Conservation (phyloP, 37 sponge, comb jelly and placozoan genomes). For the Crambe crambe region DNA sequence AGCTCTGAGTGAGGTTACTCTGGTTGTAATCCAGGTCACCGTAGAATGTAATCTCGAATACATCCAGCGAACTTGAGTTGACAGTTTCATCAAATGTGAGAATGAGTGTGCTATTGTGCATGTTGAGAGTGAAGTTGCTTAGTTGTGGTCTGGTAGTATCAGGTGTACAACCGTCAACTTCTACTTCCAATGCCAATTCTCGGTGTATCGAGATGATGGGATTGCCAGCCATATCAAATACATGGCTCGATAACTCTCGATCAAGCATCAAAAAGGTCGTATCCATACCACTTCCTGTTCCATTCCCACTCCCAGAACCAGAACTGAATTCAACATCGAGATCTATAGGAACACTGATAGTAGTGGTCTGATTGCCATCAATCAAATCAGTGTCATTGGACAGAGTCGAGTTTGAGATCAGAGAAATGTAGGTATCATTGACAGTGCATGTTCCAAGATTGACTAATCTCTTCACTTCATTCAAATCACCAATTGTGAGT, state of each 20-base stretch:
- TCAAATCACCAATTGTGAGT: slow-evolving; percentile 66
- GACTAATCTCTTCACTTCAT: slow-evolving; percentile 81
- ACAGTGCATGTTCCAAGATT: slow-evolving; percentile 63
- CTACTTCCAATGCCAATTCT: slow-evolving; percentile 36
- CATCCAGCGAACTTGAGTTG: slow-evolving; percentile 55
- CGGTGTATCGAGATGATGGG: slow-evolving; percentile 21
- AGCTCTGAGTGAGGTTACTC: slow-evolving; percentile 36
- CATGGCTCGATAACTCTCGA: slow-evolving; percentile 24
- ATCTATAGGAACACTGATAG: background rate
- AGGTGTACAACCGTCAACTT: slow-evolving; percentile 12
- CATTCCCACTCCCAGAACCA: slow-evolving; percentile 8
- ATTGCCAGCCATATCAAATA: slow-evolving; percentile 84
- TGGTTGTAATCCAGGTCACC: too few species aligned
- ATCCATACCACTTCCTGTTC: slow-evolving; percentile 19
- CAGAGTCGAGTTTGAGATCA: slow-evolving; percentile 1
- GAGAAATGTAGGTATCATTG: slow-evolving; percentile 66
- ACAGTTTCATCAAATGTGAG: slow-evolving; percentile 93
- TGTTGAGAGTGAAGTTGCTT: slow-evolving; percentile 69
- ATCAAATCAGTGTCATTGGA: background rate
- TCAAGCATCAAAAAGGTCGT: background rate
- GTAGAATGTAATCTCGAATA: slow-evolving; percentile 59
- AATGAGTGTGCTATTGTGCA: slow-evolving; percentile 62
- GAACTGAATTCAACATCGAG: background rate
- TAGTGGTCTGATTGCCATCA: background rate
- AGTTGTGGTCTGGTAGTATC: slow-evolving; percentile 76